These are phyloP conservation scores for Heliconius cydno DNA, from an alignment of 2,888 invertebrate genomes.

Conservation along the genomic window DNA sequence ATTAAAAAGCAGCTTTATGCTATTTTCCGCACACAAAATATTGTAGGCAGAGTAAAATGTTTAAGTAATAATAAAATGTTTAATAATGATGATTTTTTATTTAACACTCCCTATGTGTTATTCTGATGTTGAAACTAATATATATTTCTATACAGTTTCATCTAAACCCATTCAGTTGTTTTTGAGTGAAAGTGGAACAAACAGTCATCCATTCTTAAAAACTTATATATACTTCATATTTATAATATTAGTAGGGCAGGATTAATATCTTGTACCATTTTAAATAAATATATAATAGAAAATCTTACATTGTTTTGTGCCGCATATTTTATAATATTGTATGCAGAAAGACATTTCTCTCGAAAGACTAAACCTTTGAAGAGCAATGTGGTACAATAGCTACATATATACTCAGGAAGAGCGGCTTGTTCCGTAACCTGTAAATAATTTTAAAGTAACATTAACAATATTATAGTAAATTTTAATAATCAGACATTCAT, in stretches of 20 bases:
- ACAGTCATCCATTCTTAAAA: background rate
- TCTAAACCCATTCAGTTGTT: background rate
- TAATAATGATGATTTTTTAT: too few species aligned
- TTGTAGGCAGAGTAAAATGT: too few species aligned
- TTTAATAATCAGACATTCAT: too few species aligned
- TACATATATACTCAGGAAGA: constrained; percentile 59
- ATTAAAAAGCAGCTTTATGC: too few species aligned
- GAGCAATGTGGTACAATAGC: constrained; percentile 57
- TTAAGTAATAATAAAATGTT: too few species aligned
- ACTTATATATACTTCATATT: background rate
- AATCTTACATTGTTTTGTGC: constrained; percentile 34
- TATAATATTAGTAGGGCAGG: too few species aligned
- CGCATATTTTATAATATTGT: constrained; percentile 52
- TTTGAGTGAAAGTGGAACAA: background rate
- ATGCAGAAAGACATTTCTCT: constrained; percentile 56
- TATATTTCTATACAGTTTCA: background rate
- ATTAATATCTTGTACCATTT: background rate
- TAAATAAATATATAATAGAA: background rate
- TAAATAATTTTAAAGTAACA: constrained; percentile 27
- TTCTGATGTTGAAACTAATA: background rate
- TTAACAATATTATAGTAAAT: too few species aligned
- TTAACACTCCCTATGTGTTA: background rate
- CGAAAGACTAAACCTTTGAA: constrained; percentile 54
- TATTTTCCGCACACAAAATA: too few species aligned
- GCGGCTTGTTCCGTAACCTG: constrained; percentile 53